These are phyloP conservation scores for Limnodromus scolopaceus DNA, from an alignment of 2,797 vertebrate species.

Conservation along the genomic window DNA sequence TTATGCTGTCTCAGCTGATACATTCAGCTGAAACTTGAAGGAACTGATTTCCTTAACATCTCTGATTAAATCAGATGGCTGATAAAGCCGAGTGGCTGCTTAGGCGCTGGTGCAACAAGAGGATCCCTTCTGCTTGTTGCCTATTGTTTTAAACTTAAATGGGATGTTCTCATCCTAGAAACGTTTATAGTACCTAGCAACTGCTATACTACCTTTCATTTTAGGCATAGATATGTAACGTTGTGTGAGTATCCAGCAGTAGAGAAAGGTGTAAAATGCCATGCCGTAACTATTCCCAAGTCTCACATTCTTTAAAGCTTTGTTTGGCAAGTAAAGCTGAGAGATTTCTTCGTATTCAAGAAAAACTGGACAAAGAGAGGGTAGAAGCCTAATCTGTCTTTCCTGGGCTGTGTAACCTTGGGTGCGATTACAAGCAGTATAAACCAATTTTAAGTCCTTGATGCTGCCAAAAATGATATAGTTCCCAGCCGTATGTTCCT, in stretches of 20 bases:
- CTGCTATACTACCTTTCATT: neutral
- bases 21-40: neutral
- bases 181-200: neutral
- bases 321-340: neutral
- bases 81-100: neutral
- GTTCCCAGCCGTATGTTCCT: neutral
- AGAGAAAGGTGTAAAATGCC: neutral
- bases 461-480: neutral
- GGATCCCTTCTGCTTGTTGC: neutral
- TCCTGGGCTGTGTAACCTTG: neutral
- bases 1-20: neutral
- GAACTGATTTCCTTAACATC: neutral
- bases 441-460: neutral
- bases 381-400: neutral
- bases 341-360: neutral
- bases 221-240: fast-evolving
- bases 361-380: neutral
- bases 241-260: fast-evolving
- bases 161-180: neutral
- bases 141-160: neutral
- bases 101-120: neutral
- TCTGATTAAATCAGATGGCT: neutral
- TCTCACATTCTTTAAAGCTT: neutral
- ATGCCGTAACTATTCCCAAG: neutral
- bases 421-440: neutral